phyloP scores from a whole-genome alignment of 2,113 vertebrate genomes.

The Anser brachyrhynchus region DNA sequence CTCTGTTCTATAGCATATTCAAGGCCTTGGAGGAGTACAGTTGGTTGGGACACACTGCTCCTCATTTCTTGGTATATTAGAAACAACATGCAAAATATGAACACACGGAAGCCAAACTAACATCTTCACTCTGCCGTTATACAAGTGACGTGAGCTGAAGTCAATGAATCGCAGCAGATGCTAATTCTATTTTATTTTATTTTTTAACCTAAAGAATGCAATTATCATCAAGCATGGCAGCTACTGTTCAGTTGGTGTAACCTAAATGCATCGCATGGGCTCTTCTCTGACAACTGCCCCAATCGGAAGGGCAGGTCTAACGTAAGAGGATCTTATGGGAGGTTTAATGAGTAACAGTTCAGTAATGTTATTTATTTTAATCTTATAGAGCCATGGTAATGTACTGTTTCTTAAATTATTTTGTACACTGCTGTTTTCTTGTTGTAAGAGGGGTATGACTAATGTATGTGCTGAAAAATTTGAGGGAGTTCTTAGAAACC shows the following conservation, averaged over 20 bases:
- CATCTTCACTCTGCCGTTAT: not conserved
- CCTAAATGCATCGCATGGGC: not conserved
- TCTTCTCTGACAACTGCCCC: not conserved
- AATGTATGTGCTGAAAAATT: not conserved
- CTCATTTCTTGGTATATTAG: not conserved
- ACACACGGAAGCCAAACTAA: not conserved
- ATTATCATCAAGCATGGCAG: not conserved
- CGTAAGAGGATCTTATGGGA: not conserved
- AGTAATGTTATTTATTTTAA: not conserved
- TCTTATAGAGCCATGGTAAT: not conserved
- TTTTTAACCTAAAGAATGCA: not conserved
- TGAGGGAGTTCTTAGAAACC: conserved; percentile 12
- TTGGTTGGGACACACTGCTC: not conserved
- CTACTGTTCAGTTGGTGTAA: not conserved
- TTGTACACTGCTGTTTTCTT: not conserved
- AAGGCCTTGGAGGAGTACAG: not conserved
- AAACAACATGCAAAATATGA: not conserved
- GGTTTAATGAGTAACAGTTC: not conserved
- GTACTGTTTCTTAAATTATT: not conserved
- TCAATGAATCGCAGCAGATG: not conserved
- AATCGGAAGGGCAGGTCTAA: not conserved
- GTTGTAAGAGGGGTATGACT: not conserved
- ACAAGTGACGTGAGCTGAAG: not conserved
- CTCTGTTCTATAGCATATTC: not conserved
- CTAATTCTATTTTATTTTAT: not conserved